Conservation (phyloP, 2,888 invertebrate species). For the Anoplius nigerrimus region DNA sequence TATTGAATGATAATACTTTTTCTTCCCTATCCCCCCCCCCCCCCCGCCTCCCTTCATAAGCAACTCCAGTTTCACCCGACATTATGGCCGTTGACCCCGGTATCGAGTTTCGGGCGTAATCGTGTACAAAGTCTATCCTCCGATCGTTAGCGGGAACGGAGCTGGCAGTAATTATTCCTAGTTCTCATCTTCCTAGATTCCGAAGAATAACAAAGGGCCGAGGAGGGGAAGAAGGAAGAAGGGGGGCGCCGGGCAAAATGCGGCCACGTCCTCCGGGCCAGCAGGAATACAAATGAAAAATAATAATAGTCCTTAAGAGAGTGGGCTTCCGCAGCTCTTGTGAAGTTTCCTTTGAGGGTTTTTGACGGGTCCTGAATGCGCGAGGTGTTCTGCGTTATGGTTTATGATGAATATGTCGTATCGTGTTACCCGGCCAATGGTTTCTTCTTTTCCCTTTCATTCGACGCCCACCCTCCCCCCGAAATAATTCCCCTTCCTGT, state of each 20-base stretch:
- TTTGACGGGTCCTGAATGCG: constrained; percentile 66
- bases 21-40: constrained; percentile 50
- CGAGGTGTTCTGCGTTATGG: constrained; percentile 66
- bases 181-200: constrained; percentile 59
- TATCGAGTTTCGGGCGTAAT: constrained; percentile 40
- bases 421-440: constrained; percentile 60
- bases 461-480: constrained; percentile 1
- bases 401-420: constrained; percentile 70
- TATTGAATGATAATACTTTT: no score
- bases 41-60: background rate
- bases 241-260: constrained; percentile 22
- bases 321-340: constrained; percentile 64
- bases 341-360: constrained; percentile 65
- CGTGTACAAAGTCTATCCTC: constrained; percentile 11
- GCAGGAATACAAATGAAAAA: constrained; percentile 53
- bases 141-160: constrained; percentile 5
- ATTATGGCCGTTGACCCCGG: constrained; percentile 26
- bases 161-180: constrained; percentile 56
- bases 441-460: constrained; percentile 40
- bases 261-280: constrained; percentile 36
- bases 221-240: background rate
- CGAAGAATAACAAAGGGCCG: constrained; percentile 43
- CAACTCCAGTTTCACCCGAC: constrained; percentile 46
- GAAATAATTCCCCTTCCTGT: constrained; percentile 9
- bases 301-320: constrained; percentile 58